A percentile compares a stretch with the other conserved stretches of the same genome.
These are phyloP conservation scores for Eugnorisma glareosa DNA, from an alignment of 2,888 invertebrate species.

Conservation along the genomic window DNA sequence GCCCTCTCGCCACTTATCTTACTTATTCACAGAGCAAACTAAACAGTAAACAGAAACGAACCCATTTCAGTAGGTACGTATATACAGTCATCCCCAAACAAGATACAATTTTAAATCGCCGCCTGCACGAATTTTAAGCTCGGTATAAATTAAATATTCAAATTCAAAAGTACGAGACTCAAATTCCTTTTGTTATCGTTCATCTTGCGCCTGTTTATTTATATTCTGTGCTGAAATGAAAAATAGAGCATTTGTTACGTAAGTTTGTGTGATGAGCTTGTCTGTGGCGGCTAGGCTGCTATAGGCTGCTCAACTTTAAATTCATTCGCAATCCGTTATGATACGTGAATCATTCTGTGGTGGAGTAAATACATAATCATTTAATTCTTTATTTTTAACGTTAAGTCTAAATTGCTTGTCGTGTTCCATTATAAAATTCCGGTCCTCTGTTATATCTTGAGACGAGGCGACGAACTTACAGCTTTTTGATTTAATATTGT, in stretches of 20 bases:
- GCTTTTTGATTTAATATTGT: constrained; percentile 13
- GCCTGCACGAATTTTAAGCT: constrained; percentile 66
- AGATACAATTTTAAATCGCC: constrained; percentile 76
- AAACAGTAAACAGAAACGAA: constrained; percentile 78
- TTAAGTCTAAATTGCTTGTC: constrained; percentile 17
- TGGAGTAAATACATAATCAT: constrained; percentile 10
- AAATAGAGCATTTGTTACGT: constrained; percentile 60
- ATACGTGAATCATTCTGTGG: constrained; percentile 16
- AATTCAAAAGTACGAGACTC: constrained; percentile 71
- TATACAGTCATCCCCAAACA: constrained; percentile 70
- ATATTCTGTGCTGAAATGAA: constrained; percentile 63
- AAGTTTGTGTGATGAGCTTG: constrained; percentile 53
- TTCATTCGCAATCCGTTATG: constrained; percentile 24
- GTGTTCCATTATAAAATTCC: constrained; percentile 18
- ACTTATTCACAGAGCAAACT: constrained; percentile 84
- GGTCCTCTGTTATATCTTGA: constrained; percentile 3
- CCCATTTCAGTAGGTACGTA: constrained; percentile 62
- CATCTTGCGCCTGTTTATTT: constrained; percentile 64
- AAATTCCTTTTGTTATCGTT: constrained; percentile 70
- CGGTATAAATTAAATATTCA: constrained; percentile 78
- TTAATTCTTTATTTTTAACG: constrained; percentile 18
- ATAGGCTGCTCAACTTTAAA: constrained; percentile 30
- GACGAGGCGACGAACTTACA: background rate
- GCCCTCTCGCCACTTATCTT: constrained; percentile 75
- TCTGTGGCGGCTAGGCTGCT: constrained; percentile 15